These are phyloP conservation scores for Invenusta paracnida DNA, from an alignment of 2,888 invertebrate species.

Conservation along the genomic window DNA sequence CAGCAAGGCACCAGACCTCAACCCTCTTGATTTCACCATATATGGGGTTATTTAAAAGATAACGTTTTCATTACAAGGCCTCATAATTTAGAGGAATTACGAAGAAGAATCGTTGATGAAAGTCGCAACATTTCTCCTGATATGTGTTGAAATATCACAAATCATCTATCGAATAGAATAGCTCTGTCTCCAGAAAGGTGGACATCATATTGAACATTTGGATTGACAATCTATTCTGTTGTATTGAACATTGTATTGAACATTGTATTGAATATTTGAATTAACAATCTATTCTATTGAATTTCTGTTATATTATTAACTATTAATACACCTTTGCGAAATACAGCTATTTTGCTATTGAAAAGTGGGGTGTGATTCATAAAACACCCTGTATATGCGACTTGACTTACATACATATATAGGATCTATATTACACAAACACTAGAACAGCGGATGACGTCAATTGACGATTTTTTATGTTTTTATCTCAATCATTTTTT, in stretches of 20 bases:
- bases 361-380: no score
- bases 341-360: no score
- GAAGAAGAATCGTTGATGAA: not conserved
- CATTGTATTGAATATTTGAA: no score
- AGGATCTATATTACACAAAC: no score
- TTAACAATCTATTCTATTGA: no score
- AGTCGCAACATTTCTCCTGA: not conserved
- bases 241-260: no score
- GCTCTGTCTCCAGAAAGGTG: not conserved
- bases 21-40: conserved; percentile 4
- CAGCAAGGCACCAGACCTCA: not conserved
- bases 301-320: no score
- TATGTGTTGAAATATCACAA: not conserved
- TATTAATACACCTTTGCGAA: no score
- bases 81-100: not conserved
- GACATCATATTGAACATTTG: not conserved
- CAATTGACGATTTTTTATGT: not conserved
- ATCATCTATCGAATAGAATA: not conserved
- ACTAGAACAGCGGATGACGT: not conserved
- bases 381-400: no score
- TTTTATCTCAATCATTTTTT: not conserved
- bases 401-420: no score
- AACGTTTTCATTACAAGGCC: not conserved
- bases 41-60: conserved; percentile 5
- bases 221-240: not conserved